Conservation (phyloP, 2,797 vertebrate species). For the Alca torda region DNA sequence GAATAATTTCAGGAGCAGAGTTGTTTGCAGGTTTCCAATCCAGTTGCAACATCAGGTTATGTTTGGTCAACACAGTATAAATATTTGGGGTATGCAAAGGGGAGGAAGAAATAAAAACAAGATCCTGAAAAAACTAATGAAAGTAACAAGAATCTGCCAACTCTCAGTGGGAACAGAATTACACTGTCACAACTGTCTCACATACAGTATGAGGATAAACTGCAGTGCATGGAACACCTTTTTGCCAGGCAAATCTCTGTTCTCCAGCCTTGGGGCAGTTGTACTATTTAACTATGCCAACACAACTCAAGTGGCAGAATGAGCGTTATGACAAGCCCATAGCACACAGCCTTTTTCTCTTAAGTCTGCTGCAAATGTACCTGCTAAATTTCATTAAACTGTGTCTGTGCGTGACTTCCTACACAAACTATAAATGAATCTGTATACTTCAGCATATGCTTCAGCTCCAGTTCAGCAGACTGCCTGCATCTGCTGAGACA, state of each 20-base stretch:
- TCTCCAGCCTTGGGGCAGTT: neutral
- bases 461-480: neutral
- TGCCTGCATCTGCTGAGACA: neutral
- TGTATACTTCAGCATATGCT: neutral
- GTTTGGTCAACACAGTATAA: neutral
- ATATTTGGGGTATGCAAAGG: neutral
- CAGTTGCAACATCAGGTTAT: neutral
- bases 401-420: neutral
- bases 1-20: neutral
- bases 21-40: neutral
- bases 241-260: neutral
- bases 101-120: neutral
- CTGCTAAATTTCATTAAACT: neutral
- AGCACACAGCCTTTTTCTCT: neutral
- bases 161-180: neutral
- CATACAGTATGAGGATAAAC: neutral
- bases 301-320: neutral
- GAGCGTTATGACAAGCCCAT: neutral
- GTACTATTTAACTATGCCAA: neutral
- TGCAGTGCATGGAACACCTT: neutral
- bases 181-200: rapidly evolving
- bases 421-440: neutral
- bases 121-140: neutral
- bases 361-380: neutral
- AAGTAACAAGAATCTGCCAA: neutral